These are phyloP conservation scores for Rhopilema esculentum DNA, from an alignment of 30 jellyfish, hydroid and myxozoan species.

Conservation along the genomic window DNA sequence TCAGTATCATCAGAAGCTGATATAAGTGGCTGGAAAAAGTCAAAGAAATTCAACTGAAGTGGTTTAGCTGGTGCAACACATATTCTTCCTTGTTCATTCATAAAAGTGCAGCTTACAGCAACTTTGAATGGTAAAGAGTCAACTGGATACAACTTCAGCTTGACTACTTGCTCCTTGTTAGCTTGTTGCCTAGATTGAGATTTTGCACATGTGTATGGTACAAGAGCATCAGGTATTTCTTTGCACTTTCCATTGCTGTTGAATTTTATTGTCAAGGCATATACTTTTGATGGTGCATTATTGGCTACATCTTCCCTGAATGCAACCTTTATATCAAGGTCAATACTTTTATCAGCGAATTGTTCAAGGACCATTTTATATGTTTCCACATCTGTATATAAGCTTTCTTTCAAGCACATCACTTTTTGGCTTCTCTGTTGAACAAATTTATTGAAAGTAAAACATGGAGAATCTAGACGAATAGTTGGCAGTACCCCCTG, in stretches of 20 bases:
- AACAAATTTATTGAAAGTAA: slow-evolving; percentile 15
- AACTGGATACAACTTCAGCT: slow-evolving; percentile 17
- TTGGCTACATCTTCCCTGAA: neutral
- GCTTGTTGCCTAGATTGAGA: neutral
- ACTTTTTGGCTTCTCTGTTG: neutral
- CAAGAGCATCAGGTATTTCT: slow-evolving; percentile 23
- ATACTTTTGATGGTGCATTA: slow-evolving; percentile 14
- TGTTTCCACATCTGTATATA: neutral
- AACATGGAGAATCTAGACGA: slow-evolving; percentile 24
- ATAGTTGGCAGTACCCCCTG: slow-evolving; percentile 61
- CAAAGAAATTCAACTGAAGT: slow-evolving; percentile 22
- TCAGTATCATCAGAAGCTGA: neutral
- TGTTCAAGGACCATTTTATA: slow-evolving; percentile 21
- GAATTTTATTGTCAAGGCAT: slow-evolving; percentile 55
- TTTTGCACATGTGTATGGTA: slow-evolving; percentile 12
- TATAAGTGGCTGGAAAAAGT: slow-evolving; percentile 51
- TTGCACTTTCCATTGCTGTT: slow-evolving; percentile 25
- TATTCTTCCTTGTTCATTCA: slow-evolving; percentile 32
- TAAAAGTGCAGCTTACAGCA: slow-evolving; percentile 37
- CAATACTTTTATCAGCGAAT: slow-evolving; percentile 18
- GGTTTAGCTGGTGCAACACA: slow-evolving; percentile 59
- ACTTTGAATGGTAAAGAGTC: slow-evolving; percentile 31
- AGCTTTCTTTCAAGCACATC: neutral
- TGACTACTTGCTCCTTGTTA: neutral
- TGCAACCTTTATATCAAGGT: slow-evolving; percentile 11